Evolutionary conservation across 2,797 vertebrate species (phyloP), one percentile per base, ranked within the genome.

Genomic region (Knipowitschia caucasica): DNA sequence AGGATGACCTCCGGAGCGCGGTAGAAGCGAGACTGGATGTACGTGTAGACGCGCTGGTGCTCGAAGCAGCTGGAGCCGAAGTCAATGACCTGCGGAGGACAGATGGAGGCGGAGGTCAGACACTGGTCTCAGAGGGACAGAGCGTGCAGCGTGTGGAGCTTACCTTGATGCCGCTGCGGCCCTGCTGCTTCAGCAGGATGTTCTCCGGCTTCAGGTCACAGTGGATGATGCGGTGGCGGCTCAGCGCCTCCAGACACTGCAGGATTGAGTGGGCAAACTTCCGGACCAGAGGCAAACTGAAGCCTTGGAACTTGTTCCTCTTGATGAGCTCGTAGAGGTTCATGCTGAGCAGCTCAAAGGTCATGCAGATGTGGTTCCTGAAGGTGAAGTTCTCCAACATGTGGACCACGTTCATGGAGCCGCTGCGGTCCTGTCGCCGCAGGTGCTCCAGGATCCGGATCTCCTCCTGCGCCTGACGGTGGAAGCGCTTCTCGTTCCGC

Each of bases 371-470:
- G 88, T 99, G 97, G 89, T 92, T 95, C 46, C 97, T 89, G 92
- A 99, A 99, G 80, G 94, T 99, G 88, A 99, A 99, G 78, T 95
- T 94, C 89, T 99, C 97, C 89, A 99, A 87, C 96, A 99, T 98
- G 89, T 99, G 97, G 82, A 99, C 98, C 80, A 99, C 95, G 56
- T 99, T 99, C 97, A 99, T 99, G 73, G 87, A 89, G 34, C 91
- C 92, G 84, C 98, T 96, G 80, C 94, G 96, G 87, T 99, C 97
- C 84, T 99, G 97, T 74, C 98, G 98, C 58, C 91, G 90, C 67
- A 99, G 90, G 76, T 99, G 96, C 70, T 99, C 97, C 75, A 99
- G 83, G 78, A 99, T 99, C 20, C 95, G 92, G 71, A 99, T 98
- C 90, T 99, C 97, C 89, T 99, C 97, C 0, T 95, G 96, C 0